phyloP scores from a whole-genome alignment of 2,113 vertebrate genomes.

The Elachura formosa region DNA sequence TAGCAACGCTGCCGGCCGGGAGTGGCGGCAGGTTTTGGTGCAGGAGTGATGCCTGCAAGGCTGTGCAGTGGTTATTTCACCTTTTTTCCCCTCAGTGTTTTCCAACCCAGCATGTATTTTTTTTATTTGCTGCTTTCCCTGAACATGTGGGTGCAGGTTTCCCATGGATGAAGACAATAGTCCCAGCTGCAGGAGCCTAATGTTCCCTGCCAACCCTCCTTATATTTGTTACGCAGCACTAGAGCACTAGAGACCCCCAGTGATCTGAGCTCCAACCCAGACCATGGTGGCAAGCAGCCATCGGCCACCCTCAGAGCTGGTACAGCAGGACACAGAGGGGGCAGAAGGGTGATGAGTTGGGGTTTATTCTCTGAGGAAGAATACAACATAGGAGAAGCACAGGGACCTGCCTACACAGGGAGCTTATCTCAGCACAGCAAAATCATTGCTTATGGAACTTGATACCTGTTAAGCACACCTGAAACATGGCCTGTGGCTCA shows the following conservation, averaged over 20 bases:
- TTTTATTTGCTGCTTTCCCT: neutral
- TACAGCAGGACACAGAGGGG: neutral
- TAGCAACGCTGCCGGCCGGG: neutral
- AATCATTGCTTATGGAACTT: neutral
- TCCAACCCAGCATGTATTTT: neutral
- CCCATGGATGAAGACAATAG: rapidly evolving
- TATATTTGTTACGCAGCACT: rapidly evolving
- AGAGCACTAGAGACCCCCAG: rapidly evolving
- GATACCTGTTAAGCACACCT: neutral
- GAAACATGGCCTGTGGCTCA: neutral
- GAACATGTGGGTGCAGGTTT: neutral
- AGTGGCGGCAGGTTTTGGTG: rapidly evolving
- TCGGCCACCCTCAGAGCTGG: neutral
- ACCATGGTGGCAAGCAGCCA: neutral
- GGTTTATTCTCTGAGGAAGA: neutral
- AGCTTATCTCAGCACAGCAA: neutral
- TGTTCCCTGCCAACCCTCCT: neutral
- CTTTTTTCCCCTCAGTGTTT: rapidly evolving
- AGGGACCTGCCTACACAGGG: neutral
- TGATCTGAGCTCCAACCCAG: neutral
- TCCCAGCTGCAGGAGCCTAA: neutral
- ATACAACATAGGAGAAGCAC: neutral
- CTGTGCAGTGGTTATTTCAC: neutral
- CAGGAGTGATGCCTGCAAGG: neutral
- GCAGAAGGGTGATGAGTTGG: neutral